A percentile compares a stretch with the other conserved stretches of the same genome.
Evolutionary conservation across 1,140 invertebrate genomes (phyloP).

Genomic region (Pogonomyrmex californicus): DNA sequence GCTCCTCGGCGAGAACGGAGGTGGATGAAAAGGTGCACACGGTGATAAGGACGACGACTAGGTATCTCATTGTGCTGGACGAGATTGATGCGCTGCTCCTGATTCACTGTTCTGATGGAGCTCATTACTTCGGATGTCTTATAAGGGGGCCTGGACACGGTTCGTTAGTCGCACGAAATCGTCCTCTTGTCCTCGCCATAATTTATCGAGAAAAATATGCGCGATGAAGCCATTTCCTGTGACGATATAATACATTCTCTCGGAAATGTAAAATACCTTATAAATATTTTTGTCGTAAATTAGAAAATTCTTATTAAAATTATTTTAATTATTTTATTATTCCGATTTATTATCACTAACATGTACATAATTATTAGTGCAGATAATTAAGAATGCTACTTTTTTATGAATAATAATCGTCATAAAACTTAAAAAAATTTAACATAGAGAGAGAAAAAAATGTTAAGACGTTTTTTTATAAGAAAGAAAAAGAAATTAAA

Average conservation of each 20-base stretch:
- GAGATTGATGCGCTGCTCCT: constrained; percentile 38
- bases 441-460: background rate
- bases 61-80: constrained; percentile 58
- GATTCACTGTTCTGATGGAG: constrained; percentile 59
- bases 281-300: background rate
- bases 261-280: background rate
- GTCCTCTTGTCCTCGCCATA: constrained; percentile 40
- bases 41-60: constrained; percentile 36
- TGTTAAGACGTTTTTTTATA: background rate
- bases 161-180: constrained; percentile 77
- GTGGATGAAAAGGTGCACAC: background rate
- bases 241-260: background rate
- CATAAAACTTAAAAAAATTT: constrained; percentile 6
- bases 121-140: constrained; percentile 66
- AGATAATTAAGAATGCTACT: background rate
- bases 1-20: constrained; percentile 66
- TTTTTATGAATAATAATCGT: background rate
- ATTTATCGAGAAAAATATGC: constrained; percentile 65
- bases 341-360: background rate
- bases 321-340: background rate
- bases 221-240: constrained; percentile 34
- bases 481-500: background rate
- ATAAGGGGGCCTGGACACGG: constrained; percentile 53
- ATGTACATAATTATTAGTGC: background rate
- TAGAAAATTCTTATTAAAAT: background rate